These are phyloP conservation scores for Lottia gigantea DNA, from an alignment of 2,888 invertebrate genomes.

Conservation along the genomic window DNA sequence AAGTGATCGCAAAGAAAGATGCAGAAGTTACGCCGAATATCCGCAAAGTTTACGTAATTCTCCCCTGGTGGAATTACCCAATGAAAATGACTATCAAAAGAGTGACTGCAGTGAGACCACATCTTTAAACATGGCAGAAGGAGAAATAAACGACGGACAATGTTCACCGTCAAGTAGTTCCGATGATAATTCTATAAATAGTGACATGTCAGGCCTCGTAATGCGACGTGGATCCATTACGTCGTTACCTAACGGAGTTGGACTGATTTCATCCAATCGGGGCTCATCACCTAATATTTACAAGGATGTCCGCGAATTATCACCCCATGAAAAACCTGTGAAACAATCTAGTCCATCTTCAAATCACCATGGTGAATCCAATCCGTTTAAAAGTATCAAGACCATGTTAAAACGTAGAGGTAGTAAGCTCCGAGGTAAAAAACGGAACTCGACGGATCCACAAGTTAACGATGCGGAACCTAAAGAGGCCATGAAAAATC, in stretches of 20 bases:
- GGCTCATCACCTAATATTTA: background rate
- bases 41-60: background rate
- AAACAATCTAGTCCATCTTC: background rate
- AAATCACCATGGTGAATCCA: conserved; percentile 33
- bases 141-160: background rate
- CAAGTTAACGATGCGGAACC: conserved; percentile 47
- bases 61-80: conserved; percentile 16
- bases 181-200: background rate
- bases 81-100: conserved; percentile 8
- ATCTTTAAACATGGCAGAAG: background rate
- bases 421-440: conserved; percentile 54
- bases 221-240: background rate
- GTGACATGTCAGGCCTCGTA: background rate
- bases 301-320: background rate
- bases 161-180: background rate
- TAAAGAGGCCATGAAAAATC: conserved; percentile 50
- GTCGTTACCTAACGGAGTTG: background rate
- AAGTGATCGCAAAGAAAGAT: background rate
- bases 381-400: conserved; percentile 56
- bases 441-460: conserved; percentile 48
- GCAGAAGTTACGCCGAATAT: background rate
- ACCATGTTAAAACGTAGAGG: conserved; percentile 57
- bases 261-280: background rate
- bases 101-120: background rate
- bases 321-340: background rate